Conservation (phyloP, 2,113 vertebrate species). For the Microtus ochrogaster region DNA sequence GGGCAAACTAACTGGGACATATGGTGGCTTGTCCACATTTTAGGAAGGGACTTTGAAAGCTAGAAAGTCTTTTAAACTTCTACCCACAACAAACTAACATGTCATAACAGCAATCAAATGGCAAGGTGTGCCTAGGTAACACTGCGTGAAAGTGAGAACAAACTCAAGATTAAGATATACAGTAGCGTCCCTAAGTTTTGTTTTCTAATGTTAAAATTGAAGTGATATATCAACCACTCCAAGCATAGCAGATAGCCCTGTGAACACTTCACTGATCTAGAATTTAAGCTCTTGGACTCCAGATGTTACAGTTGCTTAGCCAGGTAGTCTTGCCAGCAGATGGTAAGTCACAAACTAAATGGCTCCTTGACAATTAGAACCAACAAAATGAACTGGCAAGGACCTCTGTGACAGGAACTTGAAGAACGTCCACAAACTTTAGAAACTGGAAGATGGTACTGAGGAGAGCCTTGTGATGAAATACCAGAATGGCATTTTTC, state of each 20-base stretch:
- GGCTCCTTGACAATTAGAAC: background rate
- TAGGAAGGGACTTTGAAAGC: background rate
- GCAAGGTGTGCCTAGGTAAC: background rate
- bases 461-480: background rate
- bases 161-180: background rate
- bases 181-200: background rate
- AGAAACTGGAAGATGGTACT: background rate
- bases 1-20: background rate
- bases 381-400: constrained; percentile 15
- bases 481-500: background rate
- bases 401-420: background rate
- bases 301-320: background rate
- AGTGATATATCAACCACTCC: background rate
- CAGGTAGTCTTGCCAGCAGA: background rate
- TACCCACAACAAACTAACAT: background rate
- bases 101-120: background rate
- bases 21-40: background rate
- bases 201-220: constrained; percentile 54
- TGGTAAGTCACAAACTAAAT: background rate
- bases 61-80: background rate
- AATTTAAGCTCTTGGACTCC: background rate
- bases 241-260: background rate
- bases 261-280: constrained; percentile 33
- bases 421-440: background rate
- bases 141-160: background rate